phyloP scores from a whole-genome alignment of 2,888 invertebrate genomes.

The Eremobia ochroleuca region DNA sequence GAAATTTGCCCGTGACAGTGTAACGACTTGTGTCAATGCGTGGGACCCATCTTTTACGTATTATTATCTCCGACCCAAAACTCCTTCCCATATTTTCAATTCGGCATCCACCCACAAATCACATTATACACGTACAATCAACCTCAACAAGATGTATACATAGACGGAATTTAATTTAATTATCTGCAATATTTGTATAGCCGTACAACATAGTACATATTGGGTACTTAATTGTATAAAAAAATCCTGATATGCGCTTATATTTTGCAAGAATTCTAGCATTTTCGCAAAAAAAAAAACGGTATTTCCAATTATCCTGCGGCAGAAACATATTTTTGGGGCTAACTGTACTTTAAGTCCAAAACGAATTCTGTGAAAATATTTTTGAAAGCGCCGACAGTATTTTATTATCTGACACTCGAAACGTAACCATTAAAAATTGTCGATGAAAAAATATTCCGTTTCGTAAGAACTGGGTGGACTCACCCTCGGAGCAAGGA shows the following conservation, averaged over 20 bases:
- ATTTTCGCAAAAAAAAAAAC: not conserved
- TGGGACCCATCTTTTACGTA: conserved; percentile 40
- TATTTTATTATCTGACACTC: conserved; percentile 69
- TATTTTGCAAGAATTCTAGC: not conserved
- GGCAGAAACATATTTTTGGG: not conserved
- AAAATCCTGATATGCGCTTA: not conserved
- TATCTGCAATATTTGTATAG: not conserved
- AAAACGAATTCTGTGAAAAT: conserved; percentile 53
- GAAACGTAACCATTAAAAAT: conserved; percentile 67
- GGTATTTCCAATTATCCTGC: not conserved
- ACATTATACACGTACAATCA: conserved; percentile 39
- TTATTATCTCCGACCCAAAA: conserved; percentile 33
- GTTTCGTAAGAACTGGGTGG: conserved; percentile 57
- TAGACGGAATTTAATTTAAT: not conserved
- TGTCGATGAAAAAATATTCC: conserved; percentile 61
- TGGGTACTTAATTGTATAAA: not conserved
- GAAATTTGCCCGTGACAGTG: conserved; percentile 32
- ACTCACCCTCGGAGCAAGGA: conserved; percentile 58
- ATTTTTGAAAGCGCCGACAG: conserved; percentile 55
- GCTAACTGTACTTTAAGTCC: conserved; percentile 29
- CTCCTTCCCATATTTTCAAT: conserved; percentile 44
- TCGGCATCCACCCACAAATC: conserved; percentile 37
- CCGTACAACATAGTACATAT: not conserved
- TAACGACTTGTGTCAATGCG: conserved; percentile 34
- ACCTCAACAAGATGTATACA: not conserved